Evolutionary conservation across 2,888 invertebrate genomes (phyloP).

Genomic region (Xiphydria camelus): DNA sequence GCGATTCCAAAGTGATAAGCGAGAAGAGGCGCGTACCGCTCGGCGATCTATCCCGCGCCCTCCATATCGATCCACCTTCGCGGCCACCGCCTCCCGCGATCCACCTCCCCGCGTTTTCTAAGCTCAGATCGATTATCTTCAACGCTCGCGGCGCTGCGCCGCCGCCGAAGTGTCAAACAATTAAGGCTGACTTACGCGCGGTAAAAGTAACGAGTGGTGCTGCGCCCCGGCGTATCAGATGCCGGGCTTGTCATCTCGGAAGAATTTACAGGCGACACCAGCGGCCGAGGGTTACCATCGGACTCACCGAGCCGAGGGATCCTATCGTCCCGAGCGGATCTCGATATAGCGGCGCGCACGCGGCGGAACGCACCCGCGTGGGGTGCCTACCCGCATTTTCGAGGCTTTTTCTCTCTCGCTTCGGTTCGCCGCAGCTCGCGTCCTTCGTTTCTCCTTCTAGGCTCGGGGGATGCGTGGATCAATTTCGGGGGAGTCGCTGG

Average conservation of each 20-base stretch:
- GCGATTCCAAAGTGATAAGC: no score
- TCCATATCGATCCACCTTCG: slow-evolving; percentile 3
- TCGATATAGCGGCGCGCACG: slow-evolving; percentile 5
- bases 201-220: slow-evolving; percentile 10
- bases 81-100: slow-evolving; percentile 5
- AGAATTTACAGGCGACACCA: slow-evolving; percentile 49
- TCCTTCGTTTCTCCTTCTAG: not conserved
- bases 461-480: no score
- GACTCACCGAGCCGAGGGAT: no score
- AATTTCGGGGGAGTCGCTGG: no score
- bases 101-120: not conserved
- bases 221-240: slow-evolving; percentile 33
- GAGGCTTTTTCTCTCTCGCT: no score
- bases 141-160: no score
- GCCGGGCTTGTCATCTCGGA: slow-evolving; percentile 47
- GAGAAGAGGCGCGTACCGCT: no score
- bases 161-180: slow-evolving; percentile 44
- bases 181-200: slow-evolving; percentile 46
- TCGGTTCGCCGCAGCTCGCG: no score
- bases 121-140: no score
- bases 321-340: slow-evolving; percentile 26
- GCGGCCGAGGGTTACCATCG: slow-evolving; percentile 13
- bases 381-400: no score
- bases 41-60: not conserved
- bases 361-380: no score